Conservation (phyloP, 2,888 invertebrate species). For the Tipula lateralis region DNA sequence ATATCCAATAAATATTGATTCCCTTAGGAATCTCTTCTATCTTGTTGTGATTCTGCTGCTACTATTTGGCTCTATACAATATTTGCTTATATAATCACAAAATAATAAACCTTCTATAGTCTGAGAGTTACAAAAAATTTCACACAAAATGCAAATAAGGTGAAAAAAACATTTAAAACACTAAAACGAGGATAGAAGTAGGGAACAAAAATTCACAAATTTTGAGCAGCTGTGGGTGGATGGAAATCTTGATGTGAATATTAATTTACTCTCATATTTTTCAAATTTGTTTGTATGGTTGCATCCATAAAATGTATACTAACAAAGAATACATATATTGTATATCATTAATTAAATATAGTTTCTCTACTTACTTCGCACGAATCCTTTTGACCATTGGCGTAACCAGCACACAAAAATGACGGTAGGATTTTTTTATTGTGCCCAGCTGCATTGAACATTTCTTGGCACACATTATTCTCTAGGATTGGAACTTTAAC, state of each 20-base stretch:
- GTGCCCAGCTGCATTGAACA: constrained; percentile 89
- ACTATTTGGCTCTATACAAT: background rate
- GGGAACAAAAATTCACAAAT: too few species aligned
- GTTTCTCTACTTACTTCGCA: constrained; percentile 66
- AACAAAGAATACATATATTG: background rate
- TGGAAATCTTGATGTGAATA: background rate
- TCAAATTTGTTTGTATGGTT: background rate
- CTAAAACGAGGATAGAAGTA: too few species aligned
- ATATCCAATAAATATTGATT: background rate
- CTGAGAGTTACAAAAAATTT: background rate
- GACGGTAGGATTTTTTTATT: constrained; percentile 79
- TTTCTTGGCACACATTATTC: constrained; percentile 86
- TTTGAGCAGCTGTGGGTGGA: background rate
- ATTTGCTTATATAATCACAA: background rate
- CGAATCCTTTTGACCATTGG: constrained; percentile 86
- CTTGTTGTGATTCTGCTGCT: background rate
- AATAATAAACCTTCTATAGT: background rate
- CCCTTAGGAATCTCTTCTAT: background rate
- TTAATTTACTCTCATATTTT: background rate
- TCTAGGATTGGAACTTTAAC: constrained; percentile 84
- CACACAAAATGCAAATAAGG: background rate
- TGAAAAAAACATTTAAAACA: background rate
- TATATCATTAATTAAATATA: background rate
- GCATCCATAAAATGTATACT: background rate
- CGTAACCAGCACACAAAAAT: constrained; percentile 89